Evolutionary conservation across 2,797 vertebrate species (phyloP).

Genomic region (Bufotes viridis): DNA sequence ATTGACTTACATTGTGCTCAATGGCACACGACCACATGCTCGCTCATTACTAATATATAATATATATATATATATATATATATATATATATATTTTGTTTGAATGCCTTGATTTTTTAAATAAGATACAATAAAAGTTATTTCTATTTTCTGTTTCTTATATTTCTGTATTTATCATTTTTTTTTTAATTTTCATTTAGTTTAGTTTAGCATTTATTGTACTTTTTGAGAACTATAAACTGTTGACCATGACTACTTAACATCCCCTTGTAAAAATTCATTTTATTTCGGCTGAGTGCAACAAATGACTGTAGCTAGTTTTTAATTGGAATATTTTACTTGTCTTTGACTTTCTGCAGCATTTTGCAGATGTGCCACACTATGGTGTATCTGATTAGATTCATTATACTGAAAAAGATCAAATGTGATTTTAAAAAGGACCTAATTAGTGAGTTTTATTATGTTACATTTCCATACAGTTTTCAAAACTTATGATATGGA

Average conservation of each 20-base stretch:
- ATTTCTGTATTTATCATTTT: too few species aligned
- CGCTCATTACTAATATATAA: too few species aligned
- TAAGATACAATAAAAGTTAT: too few species aligned
- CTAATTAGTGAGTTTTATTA: conserved; percentile 44
- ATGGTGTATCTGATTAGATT: conserved; percentile 36
- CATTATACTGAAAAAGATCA: conserved; percentile 30
- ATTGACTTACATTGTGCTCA: too few species aligned
- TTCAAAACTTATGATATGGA: background rate
- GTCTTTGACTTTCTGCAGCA: background rate
- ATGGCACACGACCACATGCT: too few species aligned
- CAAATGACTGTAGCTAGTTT: background rate
- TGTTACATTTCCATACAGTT: background rate
- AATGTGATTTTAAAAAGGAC: conserved; percentile 30
- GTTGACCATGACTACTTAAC: background rate
- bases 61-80: too few species aligned
- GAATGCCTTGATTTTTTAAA: too few species aligned
- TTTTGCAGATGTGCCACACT: conserved; percentile 28
- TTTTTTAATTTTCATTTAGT: too few species aligned
- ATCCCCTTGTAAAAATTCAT: background rate
- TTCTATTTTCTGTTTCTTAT: too few species aligned
- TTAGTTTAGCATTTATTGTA: too few species aligned
- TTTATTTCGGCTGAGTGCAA: background rate
- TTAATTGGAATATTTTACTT: conserved; percentile 39
- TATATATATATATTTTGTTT: too few species aligned
- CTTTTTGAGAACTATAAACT: background rate